Percentiles rank a stretch among this genome's conserved stretches.
Conservation (phyloP, 2,888 invertebrate genomes). For the Chaitophorus viminalis region DNA sequence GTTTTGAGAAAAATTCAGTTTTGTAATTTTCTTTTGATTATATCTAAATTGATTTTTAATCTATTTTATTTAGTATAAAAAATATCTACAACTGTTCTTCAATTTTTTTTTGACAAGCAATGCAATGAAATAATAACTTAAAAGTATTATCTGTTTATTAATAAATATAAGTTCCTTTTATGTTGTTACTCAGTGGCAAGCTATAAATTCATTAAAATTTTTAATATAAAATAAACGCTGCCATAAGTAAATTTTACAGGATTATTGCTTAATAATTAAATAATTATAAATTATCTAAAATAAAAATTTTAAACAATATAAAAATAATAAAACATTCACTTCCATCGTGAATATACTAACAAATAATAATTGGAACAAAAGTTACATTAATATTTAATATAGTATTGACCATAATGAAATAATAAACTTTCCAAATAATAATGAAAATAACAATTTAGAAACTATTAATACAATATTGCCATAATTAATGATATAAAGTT, state of each 20-base stretch:
- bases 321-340: too few species aligned
- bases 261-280: slow-evolving; percentile 21
- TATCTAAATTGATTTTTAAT: neutral
- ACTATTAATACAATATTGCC: too few species aligned
- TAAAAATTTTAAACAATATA: too few species aligned
- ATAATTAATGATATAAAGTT: too few species aligned
- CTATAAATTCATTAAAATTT: neutral
- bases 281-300: neutral
- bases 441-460: too few species aligned
- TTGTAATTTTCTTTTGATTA: slow-evolving; percentile 11
- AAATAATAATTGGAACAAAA: too few species aligned
- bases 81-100: neutral
- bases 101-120: neutral
- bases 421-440: too few species aligned
- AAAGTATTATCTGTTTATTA: too few species aligned
- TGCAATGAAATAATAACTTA: neutral
- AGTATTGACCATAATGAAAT: too few species aligned
- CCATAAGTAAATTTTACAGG: neutral
- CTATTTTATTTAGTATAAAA: neutral
- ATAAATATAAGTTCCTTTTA: neutral
- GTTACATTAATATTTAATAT: too few species aligned
- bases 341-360: too few species aligned
- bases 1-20: neutral
- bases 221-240: neutral
- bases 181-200: neutral